phyloP scores from a whole-genome alignment of 2,113 vertebrate genomes.

The Holacanthus passer region DNA sequence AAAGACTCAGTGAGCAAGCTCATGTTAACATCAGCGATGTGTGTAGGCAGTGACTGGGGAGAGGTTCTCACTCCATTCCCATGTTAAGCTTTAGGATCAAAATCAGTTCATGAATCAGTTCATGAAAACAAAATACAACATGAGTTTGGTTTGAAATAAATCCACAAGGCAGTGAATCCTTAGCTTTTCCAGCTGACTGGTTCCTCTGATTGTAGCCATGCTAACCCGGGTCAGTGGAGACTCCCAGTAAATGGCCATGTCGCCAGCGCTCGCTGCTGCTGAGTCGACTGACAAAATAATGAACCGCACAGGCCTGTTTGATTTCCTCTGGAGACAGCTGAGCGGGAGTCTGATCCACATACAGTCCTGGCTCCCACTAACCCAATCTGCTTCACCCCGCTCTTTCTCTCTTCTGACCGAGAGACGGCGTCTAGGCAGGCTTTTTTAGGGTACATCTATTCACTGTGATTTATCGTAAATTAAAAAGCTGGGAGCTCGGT shows the following conservation, averaged over 20 bases:
- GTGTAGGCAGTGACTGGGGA: constrained; percentile 35
- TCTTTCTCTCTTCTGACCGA: constrained; percentile 66
- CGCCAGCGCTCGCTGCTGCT: constrained; percentile 70
- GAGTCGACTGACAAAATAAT: constrained; percentile 77
- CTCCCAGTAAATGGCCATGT: constrained; percentile 74
- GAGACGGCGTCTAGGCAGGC: constrained; percentile 59
- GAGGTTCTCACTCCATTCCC: constrained; percentile 7
- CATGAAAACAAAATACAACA: constrained; percentile 3
- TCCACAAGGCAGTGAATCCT: constrained; percentile 34
- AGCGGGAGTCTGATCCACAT: constrained; percentile 77
- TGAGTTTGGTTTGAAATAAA: constrained; percentile 40
- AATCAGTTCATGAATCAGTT: too few relatives aligned
- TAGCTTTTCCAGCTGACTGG: constrained; percentile 53
- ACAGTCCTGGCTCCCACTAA: constrained; percentile 73
- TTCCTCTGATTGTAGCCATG: constrained; percentile 43
- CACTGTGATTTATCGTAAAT: constrained; percentile 82
- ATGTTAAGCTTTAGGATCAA: constrained; percentile 22
- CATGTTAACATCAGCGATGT: constrained; percentile 52
- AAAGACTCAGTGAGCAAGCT: constrained; percentile 49
- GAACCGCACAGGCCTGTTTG: constrained; percentile 78
- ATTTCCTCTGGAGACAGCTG: constrained; percentile 82
- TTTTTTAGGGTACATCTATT: constrained; percentile 75
- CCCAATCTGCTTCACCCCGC: constrained; percentile 73
- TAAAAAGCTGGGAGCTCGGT: constrained; percentile 78
- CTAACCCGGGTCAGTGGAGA: constrained; percentile 64